Base-by-base conservation (phyloP, 2,888 invertebrate species). In the Chymomyza procnemis region DNA sequence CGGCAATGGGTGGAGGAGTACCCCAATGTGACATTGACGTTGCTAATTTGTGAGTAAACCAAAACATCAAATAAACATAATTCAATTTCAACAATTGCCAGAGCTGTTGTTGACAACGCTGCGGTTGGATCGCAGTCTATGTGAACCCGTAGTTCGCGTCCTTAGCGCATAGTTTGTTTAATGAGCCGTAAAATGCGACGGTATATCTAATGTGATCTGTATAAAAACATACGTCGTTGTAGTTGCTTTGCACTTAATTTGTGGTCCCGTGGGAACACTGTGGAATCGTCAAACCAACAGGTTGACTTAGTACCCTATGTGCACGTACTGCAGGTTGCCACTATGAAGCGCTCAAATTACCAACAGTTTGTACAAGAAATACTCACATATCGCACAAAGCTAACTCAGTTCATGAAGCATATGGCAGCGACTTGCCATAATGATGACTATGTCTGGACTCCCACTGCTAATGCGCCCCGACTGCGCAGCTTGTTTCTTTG, bases 61-160 rank as follows among this genome's bases (percentile, higher is more conserved):
- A 83, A 80, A 86, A 87, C 87, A 89, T 88, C 82, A 85, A 88
- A 88, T 85, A 85, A 87, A 89, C 89, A 89, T 90, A 90, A 90
- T 90, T 90, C 87, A 89, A 89, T 90, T 90, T 88, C 71, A 80
- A 85, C 88, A 88, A 89, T 89, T 88, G 87, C 78, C 72, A 59
- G 66, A 70, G 74, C 70, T 73, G 67, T 54, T 67, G 66, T 62
- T 76, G 75, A 73, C 78, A 80, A 62, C 55, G 56, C 67, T 74
- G 77, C 54, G 82, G 82, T 70, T 61, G 14, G 12, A 26, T 26
- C 75, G 75, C 76, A 76, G 80, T 83, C 81, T 62, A 61, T 64
- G 26, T 26, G 26, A 26, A 8, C 26, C 26, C 26, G 26, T 3
- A 26, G 3, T 26, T 4, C 26, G 67, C 60, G 58, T 57, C 30